Evolutionary conservation across 2,888 invertebrate genomes (phyloP).

Genomic region (Cantharis lateralis): DNA sequence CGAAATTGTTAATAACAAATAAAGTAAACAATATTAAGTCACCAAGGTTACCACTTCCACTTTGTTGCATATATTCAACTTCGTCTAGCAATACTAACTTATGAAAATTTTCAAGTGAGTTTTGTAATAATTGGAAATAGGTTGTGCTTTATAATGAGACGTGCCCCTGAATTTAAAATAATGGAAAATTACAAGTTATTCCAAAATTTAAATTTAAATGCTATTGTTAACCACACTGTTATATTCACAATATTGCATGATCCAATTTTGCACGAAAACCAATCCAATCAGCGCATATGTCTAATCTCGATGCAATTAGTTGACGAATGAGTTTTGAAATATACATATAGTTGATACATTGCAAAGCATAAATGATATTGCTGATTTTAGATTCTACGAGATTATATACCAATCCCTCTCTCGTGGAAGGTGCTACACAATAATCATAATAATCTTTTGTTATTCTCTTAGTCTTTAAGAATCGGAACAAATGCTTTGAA

Average conservation of each 20-base stretch:
- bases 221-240: neutral
- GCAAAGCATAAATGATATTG: slow-evolving; percentile 19
- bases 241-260: neutral
- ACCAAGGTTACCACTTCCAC: slow-evolving; percentile 31
- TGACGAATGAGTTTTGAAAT: neutral
- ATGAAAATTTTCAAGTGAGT: slow-evolving; percentile 19
- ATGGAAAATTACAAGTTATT: slow-evolving; percentile 28
- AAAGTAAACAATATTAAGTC: slow-evolving; percentile 27
- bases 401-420: slow-evolving; percentile 38
- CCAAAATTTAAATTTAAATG: neutral
- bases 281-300: neutral
- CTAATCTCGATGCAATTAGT: neutral
- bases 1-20: slow-evolving; percentile 21
- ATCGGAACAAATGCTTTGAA: slow-evolving; percentile 34
- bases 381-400: slow-evolving; percentile 36
- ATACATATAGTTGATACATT: neutral
- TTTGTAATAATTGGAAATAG: slow-evolving; percentile 22
- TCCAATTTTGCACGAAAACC: neutral
- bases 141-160: slow-evolving; percentile 18
- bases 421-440: slow-evolving; percentile 28
- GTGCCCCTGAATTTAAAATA: slow-evolving; percentile 27
- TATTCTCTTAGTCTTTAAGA: slow-evolving; percentile 27
- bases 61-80: slow-evolving; percentile 21
- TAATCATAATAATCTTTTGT: neutral
- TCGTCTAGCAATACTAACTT: slow-evolving; percentile 5